Evolutionary conservation across 2,113 vertebrate species (phyloP).

Genomic region (Dinomys branickii): DNA sequence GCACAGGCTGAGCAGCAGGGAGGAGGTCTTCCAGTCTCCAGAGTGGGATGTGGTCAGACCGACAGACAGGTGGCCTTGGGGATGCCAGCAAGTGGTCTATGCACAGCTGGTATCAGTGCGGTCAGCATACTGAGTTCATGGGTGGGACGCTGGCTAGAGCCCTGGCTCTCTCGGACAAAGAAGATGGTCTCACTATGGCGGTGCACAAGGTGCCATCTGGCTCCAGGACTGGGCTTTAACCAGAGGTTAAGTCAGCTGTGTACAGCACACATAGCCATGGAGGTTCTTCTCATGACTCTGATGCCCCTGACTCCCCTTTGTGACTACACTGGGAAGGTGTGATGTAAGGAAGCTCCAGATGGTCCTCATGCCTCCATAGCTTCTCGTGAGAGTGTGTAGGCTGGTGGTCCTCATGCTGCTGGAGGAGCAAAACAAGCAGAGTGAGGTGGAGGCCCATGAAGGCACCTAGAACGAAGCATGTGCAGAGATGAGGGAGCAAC

Average conservation of each 20-base stretch:
- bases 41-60: no score
- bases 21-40: no score
- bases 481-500: not conserved
- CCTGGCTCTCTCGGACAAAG: not conserved
- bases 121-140: not conserved
- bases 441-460: not conserved
- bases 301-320: not conserved
- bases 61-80: not conserved
- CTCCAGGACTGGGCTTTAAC: not conserved
- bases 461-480: no score
- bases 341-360: not conserved
- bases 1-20: not conserved
- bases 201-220: not conserved
- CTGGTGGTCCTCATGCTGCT: no score
- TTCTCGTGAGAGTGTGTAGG: not conserved
- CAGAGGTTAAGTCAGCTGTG: not conserved
- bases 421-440: not conserved
- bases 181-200: not conserved
- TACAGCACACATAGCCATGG: not conserved
- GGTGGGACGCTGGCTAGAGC: not conserved
- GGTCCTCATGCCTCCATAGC: not conserved
- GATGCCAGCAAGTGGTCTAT: not conserved
- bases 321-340: not conserved
- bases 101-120: accelerated
- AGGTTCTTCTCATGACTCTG: no score